Evolutionary conservation across 2,113 vertebrate species (phyloP).

Genomic region (Leptocoma aspasia): DNA sequence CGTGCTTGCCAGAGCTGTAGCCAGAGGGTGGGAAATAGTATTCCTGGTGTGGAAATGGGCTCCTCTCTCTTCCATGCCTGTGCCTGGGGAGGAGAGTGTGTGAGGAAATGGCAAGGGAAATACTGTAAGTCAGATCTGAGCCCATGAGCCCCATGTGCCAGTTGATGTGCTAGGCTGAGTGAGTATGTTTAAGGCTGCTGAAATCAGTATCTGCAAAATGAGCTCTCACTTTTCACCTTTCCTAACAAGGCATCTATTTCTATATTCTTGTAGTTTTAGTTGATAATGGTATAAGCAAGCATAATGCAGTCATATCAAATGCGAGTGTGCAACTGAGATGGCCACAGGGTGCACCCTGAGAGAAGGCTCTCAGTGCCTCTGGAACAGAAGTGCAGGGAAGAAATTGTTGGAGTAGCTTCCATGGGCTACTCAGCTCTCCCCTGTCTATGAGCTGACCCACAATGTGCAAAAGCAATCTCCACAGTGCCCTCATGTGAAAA

Average conservation of each 20-base stretch:
- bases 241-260: neutral
- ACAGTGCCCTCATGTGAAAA: neutral
- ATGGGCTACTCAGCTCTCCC: neutral
- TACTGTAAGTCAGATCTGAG: neutral
- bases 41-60: neutral
- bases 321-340: neutral
- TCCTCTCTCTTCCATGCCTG: accelerated
- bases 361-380: neutral
- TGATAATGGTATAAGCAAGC: neutral
- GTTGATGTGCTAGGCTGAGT: neutral
- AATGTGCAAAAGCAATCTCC: neutral
- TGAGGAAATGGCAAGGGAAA: neutral
- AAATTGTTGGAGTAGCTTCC: neutral
- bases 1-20: neutral
- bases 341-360: neutral
- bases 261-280: neutral
- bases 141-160: accelerated
- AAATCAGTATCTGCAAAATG: neutral
- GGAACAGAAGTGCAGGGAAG: neutral
- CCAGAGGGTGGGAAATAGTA: neutral
- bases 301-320: neutral
- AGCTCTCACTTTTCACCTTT: neutral
- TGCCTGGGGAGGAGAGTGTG: neutral
- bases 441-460: neutral
- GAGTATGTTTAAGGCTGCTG: neutral